Evolutionary conservation across 2,888 invertebrate genomes (phyloP).

Genomic region (Nipponacmea schrenckii): DNA sequence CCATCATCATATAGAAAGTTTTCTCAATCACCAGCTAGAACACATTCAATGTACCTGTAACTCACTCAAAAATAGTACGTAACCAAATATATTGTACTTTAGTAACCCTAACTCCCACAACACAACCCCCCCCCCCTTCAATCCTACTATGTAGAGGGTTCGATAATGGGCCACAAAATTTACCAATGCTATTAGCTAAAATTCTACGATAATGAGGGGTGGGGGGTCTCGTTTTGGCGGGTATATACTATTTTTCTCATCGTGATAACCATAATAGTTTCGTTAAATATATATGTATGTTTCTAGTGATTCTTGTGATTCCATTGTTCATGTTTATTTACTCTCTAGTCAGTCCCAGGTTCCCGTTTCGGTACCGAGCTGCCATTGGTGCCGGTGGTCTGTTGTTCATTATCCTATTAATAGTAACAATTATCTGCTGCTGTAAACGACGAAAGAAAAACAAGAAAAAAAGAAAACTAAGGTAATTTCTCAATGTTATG

Average conservation of each 20-base stretch:
- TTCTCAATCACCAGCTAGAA: slow-evolving; percentile 17
- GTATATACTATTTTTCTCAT: too few relatives aligned
- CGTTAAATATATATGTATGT: not conserved
- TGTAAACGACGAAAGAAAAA: not conserved
- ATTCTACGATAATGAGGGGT: too few relatives aligned
- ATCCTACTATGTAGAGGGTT: not conserved
- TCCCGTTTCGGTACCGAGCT: not conserved
- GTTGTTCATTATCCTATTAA: not conserved
- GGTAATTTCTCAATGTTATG: not conserved
- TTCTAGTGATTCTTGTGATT: too few relatives aligned
- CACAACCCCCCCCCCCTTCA: not conserved
- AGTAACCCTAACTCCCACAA: not conserved
- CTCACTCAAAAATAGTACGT: slow-evolving; percentile 13
- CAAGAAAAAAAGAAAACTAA: not conserved
- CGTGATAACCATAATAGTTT: not conserved
- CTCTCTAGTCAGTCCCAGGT: not conserved
- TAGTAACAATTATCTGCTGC: not conserved
- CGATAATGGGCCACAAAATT: too few relatives aligned
- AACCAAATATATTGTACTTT: not conserved
- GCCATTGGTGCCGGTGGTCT: not conserved
- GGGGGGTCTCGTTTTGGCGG: too few relatives aligned
- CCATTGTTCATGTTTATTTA: too few relatives aligned
- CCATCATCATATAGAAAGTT: slow-evolving; percentile 12
- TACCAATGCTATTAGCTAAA: too few relatives aligned
- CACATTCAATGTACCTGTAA: slow-evolving; percentile 18